phyloP scores from a whole-genome alignment of 2,888 invertebrate species.

The Lymantria dispar region DNA sequence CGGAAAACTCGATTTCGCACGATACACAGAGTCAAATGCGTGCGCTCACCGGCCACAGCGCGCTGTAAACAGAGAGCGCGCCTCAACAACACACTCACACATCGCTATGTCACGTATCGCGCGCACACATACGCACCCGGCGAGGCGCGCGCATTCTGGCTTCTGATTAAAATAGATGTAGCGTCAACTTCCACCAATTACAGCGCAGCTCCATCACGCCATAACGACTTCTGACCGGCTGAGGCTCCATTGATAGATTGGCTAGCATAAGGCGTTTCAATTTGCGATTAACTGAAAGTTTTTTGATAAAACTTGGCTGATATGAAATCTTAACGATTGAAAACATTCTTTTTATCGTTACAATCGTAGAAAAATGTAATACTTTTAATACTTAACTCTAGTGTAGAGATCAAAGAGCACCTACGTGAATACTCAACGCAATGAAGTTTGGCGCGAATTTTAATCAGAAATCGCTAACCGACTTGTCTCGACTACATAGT shows the following conservation, averaged over 20 bases:
- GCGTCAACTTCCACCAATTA: conserved; percentile 66
- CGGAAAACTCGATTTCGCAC: conserved; percentile 70
- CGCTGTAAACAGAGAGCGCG: conserved; percentile 80
- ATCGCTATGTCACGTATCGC: conserved; percentile 44
- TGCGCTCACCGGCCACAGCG: conserved; percentile 82
- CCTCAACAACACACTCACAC: conserved; percentile 74
- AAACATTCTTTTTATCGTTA: conserved; percentile 44
- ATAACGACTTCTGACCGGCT: conserved; percentile 56
- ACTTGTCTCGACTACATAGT: background rate
- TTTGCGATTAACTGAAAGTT: conserved; percentile 77
- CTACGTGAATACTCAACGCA: conserved; percentile 37
- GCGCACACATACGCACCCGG: conserved; percentile 45
- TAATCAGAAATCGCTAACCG: conserved; percentile 33
- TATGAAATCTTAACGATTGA: conserved; percentile 64
- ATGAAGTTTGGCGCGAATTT: conserved; percentile 48
- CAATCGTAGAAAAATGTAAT: conserved; percentile 31
- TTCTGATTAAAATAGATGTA: conserved; percentile 69
- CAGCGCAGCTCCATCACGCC: conserved; percentile 52
- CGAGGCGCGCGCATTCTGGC: conserved; percentile 67
- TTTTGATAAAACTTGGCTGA: conserved; percentile 73
- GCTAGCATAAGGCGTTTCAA: conserved; percentile 69
- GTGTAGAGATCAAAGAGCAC: conserved; percentile 19
- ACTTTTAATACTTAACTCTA: conserved; percentile 3
- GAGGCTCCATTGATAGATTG: conserved; percentile 71
- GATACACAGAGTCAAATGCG: conserved; percentile 80